Conservation (phyloP, 2,797 vertebrate species). For the Ciconia nigra region DNA sequence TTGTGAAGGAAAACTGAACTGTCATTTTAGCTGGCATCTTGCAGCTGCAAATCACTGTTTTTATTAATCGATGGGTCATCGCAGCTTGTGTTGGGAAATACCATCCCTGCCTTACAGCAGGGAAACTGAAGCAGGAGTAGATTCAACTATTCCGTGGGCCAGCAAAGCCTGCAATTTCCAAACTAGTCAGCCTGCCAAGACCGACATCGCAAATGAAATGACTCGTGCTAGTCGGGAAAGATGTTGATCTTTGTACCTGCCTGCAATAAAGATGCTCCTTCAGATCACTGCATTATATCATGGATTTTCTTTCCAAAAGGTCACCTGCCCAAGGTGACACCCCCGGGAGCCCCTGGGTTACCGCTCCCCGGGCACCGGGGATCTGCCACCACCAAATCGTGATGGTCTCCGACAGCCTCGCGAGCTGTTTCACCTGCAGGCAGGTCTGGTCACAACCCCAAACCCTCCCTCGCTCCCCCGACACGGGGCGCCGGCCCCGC, state of each 20-base stretch:
- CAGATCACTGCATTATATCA: fast-evolving
- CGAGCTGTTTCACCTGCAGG: not conserved
- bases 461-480: not conserved
- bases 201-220: fast-evolving
- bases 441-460: not conserved
- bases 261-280: not conserved
- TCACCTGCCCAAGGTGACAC: not conserved
- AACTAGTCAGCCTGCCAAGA: not conserved
- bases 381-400: fast-evolving
- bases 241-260: not conserved
- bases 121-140: not conserved
- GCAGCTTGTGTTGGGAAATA: not conserved
- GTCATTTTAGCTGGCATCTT: not conserved
- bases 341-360: not conserved
- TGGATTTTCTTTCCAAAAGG: not conserved
- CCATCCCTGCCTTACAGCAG: not conserved
- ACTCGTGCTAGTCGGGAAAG: not conserved
- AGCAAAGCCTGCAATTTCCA: not conserved
- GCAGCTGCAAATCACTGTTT: not conserved
- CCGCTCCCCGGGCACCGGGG: not conserved
- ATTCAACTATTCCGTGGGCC: not conserved
- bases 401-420: fast-evolving
- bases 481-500: not conserved
- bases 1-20: not conserved
- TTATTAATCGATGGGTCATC: not conserved